Percentiles rank a stretch among this genome's conserved stretches.
Evolutionary conservation across 2,888 invertebrate genomes (phyloP).

Genomic region (Dicyrtoma fusca): DNA sequence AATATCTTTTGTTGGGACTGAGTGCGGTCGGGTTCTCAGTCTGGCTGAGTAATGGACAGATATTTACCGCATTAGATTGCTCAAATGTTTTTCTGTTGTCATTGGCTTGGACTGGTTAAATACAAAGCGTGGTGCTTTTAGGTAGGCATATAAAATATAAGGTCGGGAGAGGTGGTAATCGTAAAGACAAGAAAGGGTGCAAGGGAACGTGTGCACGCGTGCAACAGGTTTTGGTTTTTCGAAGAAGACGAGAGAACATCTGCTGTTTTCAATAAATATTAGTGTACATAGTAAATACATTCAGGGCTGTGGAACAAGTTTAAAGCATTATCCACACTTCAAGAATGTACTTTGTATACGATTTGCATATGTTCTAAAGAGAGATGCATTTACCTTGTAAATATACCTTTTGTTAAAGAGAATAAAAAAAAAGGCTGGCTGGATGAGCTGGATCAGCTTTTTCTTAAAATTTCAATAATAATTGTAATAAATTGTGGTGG

Average conservation of each 20-base stretch:
- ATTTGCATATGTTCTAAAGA: too few relatives aligned
- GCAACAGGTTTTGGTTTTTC: conserved; percentile 43
- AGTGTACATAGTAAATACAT: conserved; percentile 19
- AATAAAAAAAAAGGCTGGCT: too few relatives aligned
- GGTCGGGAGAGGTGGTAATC: conserved; percentile 21
- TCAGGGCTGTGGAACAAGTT: too few relatives aligned
- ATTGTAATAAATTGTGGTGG: too few relatives aligned
- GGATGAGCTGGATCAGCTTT: too few relatives aligned
- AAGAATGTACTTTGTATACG: background rate
- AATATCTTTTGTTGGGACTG: too few relatives aligned
- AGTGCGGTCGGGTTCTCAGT: too few relatives aligned
- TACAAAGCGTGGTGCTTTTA: background rate
- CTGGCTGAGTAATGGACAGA: too few relatives aligned
- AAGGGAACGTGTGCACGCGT: conserved; percentile 37
- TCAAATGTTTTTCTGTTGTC: conserved; percentile 27
- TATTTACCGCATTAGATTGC: background rate
- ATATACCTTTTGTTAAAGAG: too few relatives aligned
- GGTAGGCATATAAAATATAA: background rate
- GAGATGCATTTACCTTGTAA: too few relatives aligned
- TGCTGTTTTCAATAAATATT: conserved; percentile 38
- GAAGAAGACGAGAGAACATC: conserved; percentile 38
- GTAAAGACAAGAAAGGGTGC: conserved; percentile 32
- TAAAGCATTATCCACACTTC: background rate
- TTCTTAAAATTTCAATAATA: too few relatives aligned
- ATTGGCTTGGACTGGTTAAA: conserved; percentile 10